These are phyloP conservation scores for Astyanax mexicanus DNA, from an alignment of 2,797 vertebrate genomes.

Conservation along the genomic window DNA sequence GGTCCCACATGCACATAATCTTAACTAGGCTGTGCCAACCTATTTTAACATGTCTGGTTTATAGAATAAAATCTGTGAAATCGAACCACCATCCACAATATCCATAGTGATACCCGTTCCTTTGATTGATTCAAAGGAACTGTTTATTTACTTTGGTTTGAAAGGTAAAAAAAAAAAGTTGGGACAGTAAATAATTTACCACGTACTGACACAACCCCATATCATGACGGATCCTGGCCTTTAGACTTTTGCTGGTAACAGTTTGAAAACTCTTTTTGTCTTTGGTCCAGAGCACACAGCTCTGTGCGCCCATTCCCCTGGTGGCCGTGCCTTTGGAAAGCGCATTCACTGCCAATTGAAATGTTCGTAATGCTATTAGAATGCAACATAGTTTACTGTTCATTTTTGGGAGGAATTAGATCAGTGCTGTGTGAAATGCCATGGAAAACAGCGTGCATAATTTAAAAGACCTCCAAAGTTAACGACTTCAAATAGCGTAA, in stretches of 20 bases:
- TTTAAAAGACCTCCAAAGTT: constrained; percentile 25
- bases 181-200: no score
- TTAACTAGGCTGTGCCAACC: constrained; percentile 9
- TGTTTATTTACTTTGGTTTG: no score
- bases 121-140: constrained; percentile 10
- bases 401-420: constrained; percentile 39
- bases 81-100: neutral
- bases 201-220: no score
- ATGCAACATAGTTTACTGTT: constrained; percentile 42
- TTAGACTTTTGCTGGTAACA: no score
- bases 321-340: constrained; percentile 46
- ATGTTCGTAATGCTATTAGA: constrained; percentile 45
- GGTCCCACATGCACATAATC: constrained; percentile 11
- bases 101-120: neutral
- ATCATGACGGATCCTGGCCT: no score
- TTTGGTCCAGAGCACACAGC: no score
- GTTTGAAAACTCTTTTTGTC: no score
- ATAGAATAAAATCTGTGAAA: neutral
- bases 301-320: constrained; percentile 42
- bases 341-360: constrained; percentile 37
- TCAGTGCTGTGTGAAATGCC: constrained; percentile 31
- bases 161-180: no score
- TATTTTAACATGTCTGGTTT: neutral
- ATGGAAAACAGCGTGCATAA: neutral
- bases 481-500: constrained; percentile 1